Conservation (phyloP, 92 coral and sea anemone species). For the Muricea muricata region DNA sequence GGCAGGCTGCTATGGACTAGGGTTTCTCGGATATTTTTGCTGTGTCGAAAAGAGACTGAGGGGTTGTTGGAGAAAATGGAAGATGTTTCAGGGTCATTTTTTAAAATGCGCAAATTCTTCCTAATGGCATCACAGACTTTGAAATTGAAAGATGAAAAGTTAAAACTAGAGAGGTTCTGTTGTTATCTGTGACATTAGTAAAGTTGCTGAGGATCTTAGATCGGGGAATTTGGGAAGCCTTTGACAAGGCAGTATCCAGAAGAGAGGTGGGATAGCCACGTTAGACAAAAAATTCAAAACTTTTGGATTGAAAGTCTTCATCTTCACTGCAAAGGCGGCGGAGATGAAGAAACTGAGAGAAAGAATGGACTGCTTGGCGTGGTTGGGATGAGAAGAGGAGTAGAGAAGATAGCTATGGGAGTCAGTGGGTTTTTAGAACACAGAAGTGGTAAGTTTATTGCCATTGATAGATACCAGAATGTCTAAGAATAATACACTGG, state of each 20-base stretch:
- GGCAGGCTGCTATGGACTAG: slow-evolving; percentile 26
- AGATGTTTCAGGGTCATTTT: too few species aligned
- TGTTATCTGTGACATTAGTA: too few species aligned
- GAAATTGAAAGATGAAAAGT: too few species aligned
- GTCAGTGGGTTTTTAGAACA: slow-evolving; percentile 30
- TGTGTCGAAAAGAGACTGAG: slow-evolving; percentile 31
- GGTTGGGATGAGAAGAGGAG: slow-evolving; percentile 43
- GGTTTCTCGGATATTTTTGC: too few species aligned
- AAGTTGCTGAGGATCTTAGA: too few species aligned
- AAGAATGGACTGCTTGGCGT: slow-evolving; percentile 12
- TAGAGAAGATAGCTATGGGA: slow-evolving; percentile 23
- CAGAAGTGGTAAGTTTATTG: background rate
- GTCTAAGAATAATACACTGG: slow-evolving; percentile 33
- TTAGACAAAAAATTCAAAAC: background rate
- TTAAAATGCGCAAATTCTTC: too few species aligned
- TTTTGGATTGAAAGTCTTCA: background rate
- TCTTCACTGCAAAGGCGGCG: slow-evolving; percentile 39
- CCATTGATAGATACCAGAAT: slow-evolving; percentile 26
- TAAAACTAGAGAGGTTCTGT: too few species aligned
- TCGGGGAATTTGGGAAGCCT: too few species aligned
- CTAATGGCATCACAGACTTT: too few species aligned
- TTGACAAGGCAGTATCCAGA: too few species aligned
- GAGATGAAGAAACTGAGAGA: slow-evolving; percentile 30
- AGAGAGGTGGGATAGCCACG: slow-evolving; percentile 34
- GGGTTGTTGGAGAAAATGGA: slow-evolving; percentile 25